Evolutionary conservation across 37 sponge, comb jelly and placozoan genomes (phyloP), one percentile per base, ranked within the genome.

Genomic region (Geodia barretti): DNA sequence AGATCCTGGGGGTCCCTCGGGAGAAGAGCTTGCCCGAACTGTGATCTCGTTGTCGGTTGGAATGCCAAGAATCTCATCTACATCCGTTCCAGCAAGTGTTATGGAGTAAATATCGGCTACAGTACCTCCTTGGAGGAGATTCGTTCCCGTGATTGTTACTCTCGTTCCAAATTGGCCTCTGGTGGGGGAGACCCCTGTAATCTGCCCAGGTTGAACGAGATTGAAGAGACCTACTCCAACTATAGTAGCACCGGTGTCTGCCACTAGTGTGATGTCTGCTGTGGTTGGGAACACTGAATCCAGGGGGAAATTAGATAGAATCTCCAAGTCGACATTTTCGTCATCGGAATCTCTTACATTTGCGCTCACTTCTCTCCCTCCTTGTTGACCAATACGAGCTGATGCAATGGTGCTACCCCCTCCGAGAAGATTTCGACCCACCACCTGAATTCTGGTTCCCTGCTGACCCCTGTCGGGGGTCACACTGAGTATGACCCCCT

Each of bases 131-230:
- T 86, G 87, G 28, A 93, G 75, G n/a, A 94, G 88, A 21, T 74
- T 25, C 11, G 41, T 19, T 11, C 94, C 94, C 8, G 3, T 64
- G 9, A 94, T 90, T 41, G 75, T 79, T 8, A 94, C 91, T 9
- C 36, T 64, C 0, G 94, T 94, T 0, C 94, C 88, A 41, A 26
- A 37, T 39, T 90, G 90, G 39, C 94, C 94, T 67, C 4, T 0
- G 0, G 29, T 0, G 17, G 94, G 94, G 21, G 41, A 21, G 14
- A 90, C 58, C 0, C 43, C 61, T 0, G 71, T 71, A 9, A 91
- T 87, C 1, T 41, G 35, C 23, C 90, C 94, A 1, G 80, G 88
- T 37, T 62, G 62, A 20, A 87, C 68, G 24, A 70, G 60, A 21
- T 59, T 71, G 66, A 80, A 94, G 4, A 8, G 72, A 31, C 63